Percentiles rank a stretch among this genome's conserved stretches.
Evolutionary conservation across 2,888 invertebrate species (phyloP).

Genomic region (Hemistola chrysoprasaria): DNA sequence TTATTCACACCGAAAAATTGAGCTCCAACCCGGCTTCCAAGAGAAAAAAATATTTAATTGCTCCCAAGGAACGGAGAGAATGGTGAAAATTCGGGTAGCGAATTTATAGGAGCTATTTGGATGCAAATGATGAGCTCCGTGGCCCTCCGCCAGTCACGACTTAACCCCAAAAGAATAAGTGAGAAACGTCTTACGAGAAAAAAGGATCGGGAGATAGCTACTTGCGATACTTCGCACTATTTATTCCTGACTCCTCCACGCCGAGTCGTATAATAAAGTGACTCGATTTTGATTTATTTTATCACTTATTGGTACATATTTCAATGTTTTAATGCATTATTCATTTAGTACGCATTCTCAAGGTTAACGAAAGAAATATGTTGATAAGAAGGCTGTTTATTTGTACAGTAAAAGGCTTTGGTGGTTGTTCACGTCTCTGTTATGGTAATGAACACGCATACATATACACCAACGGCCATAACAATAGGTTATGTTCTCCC

Average conservation of each 20-base stretch:
- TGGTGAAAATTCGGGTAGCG: constrained; percentile 79
- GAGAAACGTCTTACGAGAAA: constrained; percentile 72
- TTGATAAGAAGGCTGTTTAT: constrained; percentile 7
- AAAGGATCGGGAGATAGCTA: constrained; percentile 60
- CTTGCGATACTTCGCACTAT: constrained; percentile 59
- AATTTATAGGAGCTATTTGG: constrained; percentile 81
- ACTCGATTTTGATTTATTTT: constrained; percentile 36
- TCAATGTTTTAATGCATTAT: constrained; percentile 19
- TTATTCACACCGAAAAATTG: constrained; percentile 70
- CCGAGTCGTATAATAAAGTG: constrained; percentile 43
- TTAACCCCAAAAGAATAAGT: constrained; percentile 77
- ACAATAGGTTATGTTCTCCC: constrained; percentile 13
- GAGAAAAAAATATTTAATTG: constrained; percentile 79
- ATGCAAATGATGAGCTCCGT: constrained; percentile 79
- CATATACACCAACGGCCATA: constrained; percentile 2
- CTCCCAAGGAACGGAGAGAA: constrained; percentile 74
- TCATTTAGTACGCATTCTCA: constrained; percentile 18
- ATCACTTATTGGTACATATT: too few relatives aligned
- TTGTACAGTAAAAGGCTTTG: constrained; percentile 6
- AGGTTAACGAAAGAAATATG: constrained; percentile 20
- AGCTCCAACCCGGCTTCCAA: constrained; percentile 46
- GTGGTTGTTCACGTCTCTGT: constrained; percentile 15
- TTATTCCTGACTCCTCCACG: constrained; percentile 58
- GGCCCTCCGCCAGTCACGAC: constrained; percentile 63
- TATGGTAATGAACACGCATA: constrained; percentile 17